Conservation (phyloP, 1,140 invertebrate species). For the Portunus trituberculatus region DNA sequence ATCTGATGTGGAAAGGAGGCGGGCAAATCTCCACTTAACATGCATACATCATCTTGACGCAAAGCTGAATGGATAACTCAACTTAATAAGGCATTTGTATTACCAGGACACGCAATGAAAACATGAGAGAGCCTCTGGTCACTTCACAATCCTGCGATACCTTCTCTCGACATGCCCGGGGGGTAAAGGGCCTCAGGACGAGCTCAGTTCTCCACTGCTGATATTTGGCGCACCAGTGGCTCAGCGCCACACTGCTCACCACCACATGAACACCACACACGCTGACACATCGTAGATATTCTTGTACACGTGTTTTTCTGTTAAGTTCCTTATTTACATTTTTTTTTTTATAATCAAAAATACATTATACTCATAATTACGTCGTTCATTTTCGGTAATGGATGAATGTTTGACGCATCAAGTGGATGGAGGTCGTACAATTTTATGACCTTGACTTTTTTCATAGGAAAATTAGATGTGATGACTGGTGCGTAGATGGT, state of each 20-base stretch:
- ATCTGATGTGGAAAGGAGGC: slow-evolving; percentile 31
- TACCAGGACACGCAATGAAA: slow-evolving; percentile 57
- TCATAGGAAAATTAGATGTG: no score
- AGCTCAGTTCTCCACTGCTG: background rate
- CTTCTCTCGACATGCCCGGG: slow-evolving; percentile 9
- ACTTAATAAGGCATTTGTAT: slow-evolving; percentile 72
- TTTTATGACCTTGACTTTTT: no score
- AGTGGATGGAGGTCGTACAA: no score
- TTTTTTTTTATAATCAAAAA: no score
- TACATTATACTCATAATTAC: no score
- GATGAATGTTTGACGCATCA: no score
- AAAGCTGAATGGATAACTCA: slow-evolving; percentile 39
- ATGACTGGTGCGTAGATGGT: no score
- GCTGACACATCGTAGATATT: no score
- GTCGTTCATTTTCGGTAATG: no score
- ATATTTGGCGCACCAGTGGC: background rate
- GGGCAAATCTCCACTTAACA: slow-evolving; percentile 61
- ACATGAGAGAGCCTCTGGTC: slow-evolving; percentile 1
- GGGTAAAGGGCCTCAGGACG: background rate
- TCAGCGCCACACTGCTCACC: background rate
- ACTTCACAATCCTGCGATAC: slow-evolving; percentile 15
- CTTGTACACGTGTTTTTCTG: no score
- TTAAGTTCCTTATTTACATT: no score
- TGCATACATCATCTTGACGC: slow-evolving; percentile 65
- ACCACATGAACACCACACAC: background rate